Base-by-base conservation (phyloP, 2,888 invertebrate genomes). In the Oithona nana region DNA sequence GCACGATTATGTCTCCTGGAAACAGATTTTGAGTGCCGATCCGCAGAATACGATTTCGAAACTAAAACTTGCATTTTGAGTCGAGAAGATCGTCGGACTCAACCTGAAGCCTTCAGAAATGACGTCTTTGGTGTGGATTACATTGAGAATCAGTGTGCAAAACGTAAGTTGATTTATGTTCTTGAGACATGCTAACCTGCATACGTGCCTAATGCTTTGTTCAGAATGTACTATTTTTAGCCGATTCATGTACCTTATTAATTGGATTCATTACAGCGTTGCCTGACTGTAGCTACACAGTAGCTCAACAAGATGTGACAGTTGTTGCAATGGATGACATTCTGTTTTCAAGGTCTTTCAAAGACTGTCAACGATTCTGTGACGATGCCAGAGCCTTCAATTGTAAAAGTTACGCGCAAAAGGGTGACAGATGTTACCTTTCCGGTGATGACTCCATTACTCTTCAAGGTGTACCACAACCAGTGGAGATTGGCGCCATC, bases 111-210 rank as follows among this genome's bases (percentile, higher is more conserved):
- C 59, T 75, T 78, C 66, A 67, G 72, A 59, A 16, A 28, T n/a
- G 22, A 13, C 20, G 39, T 20, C 20, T 28, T n/a, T 16, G 54
- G 51, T n/a, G 70, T 75, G 28, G 77, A 78, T 68, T 78, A 78
- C 68, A 69, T 77, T 64, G 77, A 78, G 68, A 78, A 78, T 68
- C 77, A 78, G 69, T 78, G 78, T 66, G 74, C 76, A 26, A 72
- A 73, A 65, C 71, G 57, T 57, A 57, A 28, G 29, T 59, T 50
- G 0, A n/a, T n/a, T n/a, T n/a, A n/a, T n/a, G n/a, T n/a, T n/a
- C n/a, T n/a, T n/a, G n/a, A n/a, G n/a, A n/a, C n/a, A n/a, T n/a
- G n/a, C n/a, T n/a, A n/a, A n/a, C n/a, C n/a, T n/a, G n/a, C n/a
- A n/a, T n/a, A n/a, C n/a, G n/a, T n/a, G n/a, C n/a, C n/a, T n/a